Percentiles rank a stretch among this genome's conserved stretches.
phyloP scores from a whole-genome alignment of 2,797 vertebrate species.

The Champsocephalus gunnari region DNA sequence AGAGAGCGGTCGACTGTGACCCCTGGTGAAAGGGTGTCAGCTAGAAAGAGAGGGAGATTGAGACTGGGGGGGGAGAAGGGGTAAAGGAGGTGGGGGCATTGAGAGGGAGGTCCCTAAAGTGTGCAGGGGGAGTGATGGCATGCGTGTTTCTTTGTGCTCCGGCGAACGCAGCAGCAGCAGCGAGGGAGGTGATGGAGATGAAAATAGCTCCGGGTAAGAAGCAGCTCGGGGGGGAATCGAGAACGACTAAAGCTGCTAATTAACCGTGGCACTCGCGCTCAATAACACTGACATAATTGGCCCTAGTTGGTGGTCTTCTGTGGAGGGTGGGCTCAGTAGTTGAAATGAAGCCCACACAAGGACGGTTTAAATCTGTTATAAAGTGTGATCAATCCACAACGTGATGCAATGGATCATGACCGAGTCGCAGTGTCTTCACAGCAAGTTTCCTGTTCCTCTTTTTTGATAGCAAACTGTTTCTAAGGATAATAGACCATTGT shows the following conservation, averaged over 20 bases:
- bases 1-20: conserved; percentile 80
- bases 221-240: conserved; percentile 58
- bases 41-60: conserved; percentile 39
- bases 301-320: conserved; percentile 65
- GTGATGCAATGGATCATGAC: conserved; percentile 12
- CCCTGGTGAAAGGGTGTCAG: conserved; percentile 78
- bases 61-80: conserved; percentile 59
- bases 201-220: conserved; percentile 73
- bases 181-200: conserved; percentile 68
- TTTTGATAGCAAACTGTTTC: no score
- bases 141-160: conserved; percentile 77
- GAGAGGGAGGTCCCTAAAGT: conserved; percentile 72
- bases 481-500: no score
- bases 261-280: conserved; percentile 65
- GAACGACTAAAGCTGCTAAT: conserved; percentile 72
- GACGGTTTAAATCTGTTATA: conserved; percentile 5
- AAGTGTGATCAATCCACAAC: conserved; percentile 45
- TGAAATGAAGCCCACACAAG: conserved; percentile 28
- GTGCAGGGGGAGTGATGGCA: conserved; percentile 72
- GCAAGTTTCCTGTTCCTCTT: conserved; percentile 22
- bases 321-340: conserved; percentile 37
- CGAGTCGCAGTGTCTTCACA: conserved; percentile 24
- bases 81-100: conserved; percentile 43
- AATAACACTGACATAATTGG: conserved; percentile 74
- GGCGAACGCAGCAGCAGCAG: conserved; percentile 61